Conservation (phyloP, 2,113 vertebrate species). For the Gnathonemus echidnorhynchus region DNA sequence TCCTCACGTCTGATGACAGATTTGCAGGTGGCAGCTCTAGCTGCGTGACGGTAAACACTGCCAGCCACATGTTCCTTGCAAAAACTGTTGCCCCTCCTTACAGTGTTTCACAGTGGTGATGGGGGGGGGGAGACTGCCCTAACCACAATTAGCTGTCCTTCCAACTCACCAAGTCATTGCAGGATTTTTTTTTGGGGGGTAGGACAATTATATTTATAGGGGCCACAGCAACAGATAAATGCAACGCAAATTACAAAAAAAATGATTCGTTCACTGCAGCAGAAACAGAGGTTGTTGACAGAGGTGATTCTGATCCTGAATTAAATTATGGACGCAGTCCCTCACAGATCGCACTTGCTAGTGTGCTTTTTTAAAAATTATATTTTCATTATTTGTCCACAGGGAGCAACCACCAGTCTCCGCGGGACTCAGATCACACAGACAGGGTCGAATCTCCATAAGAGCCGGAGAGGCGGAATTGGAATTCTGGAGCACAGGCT, state of each 20-base stretch:
- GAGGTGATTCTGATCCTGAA: not conserved
- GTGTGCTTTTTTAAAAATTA: not conserved
- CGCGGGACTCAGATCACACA: slow-evolving; percentile 13
- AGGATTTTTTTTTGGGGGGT: not conserved
- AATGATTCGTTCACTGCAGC: not conserved
- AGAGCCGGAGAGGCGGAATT: slow-evolving; percentile 15
- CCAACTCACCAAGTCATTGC: not conserved
- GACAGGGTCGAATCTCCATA: slow-evolving; percentile 18
- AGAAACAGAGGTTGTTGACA: not conserved
- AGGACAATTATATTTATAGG: not conserved
- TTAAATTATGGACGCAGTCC: not conserved
- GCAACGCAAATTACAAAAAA: not conserved
- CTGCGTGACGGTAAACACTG: not conserved
- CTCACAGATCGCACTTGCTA: not conserved
- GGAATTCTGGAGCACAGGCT: slow-evolving; percentile 24
- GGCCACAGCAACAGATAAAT: not conserved
- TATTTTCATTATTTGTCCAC: slow-evolving; percentile 7
- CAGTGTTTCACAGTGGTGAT: not conserved
- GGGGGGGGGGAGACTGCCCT: not conserved
- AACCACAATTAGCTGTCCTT: not conserved
- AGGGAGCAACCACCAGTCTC: not conserved
- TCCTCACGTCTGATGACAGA: not conserved
- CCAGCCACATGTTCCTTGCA: not conserved
- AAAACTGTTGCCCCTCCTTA: not conserved
- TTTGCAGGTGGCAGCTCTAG: not conserved